These are phyloP conservation scores for Selenia dentaria DNA, from an alignment of 2,888 invertebrate genomes.

Conservation along the genomic window DNA sequence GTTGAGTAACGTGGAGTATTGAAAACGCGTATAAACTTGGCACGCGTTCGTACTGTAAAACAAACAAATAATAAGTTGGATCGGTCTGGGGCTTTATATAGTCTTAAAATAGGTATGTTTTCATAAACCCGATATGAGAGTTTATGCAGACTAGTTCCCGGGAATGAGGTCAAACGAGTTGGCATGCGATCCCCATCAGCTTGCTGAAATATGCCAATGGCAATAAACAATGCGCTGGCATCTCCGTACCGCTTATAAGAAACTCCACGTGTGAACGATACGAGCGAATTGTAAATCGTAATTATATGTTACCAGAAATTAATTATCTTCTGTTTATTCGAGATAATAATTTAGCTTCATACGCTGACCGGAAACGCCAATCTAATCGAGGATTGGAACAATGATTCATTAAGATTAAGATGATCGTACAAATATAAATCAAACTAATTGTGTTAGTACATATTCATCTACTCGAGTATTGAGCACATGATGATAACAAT, in stretches of 20 bases:
- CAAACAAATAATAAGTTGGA: conserved; percentile 74
- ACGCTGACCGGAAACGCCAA: conserved; percentile 6
- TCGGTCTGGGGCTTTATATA: conserved; percentile 62
- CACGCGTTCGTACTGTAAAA: conserved; percentile 65
- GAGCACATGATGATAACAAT: conserved; percentile 46
- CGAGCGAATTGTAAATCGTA: conserved; percentile 12
- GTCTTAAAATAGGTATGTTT: conserved; percentile 78
- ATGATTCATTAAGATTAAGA: conserved; percentile 21
- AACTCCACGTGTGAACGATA: conserved; percentile 31
- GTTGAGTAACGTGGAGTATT: conserved; percentile 50
- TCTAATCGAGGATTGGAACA: conserved; percentile 8
- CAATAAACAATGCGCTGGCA: conserved; percentile 64
- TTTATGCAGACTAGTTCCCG: conserved; percentile 74
- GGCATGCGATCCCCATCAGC: conserved; percentile 65
- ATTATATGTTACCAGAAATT: no score
- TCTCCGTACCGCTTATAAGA: conserved; percentile 39
- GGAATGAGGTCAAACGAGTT: conserved; percentile 80
- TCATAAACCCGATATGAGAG: conserved; percentile 78
- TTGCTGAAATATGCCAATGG: conserved; percentile 59
- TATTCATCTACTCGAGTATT: conserved; percentile 20
- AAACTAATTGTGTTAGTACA: conserved; percentile 27
- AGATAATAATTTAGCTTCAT: neutral
- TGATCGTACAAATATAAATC: conserved; percentile 31
- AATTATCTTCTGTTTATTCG: conserved; percentile 1
- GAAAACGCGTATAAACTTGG: conserved; percentile 69